Conservation (phyloP, 2,888 invertebrate species). For the Aromia moschata region DNA sequence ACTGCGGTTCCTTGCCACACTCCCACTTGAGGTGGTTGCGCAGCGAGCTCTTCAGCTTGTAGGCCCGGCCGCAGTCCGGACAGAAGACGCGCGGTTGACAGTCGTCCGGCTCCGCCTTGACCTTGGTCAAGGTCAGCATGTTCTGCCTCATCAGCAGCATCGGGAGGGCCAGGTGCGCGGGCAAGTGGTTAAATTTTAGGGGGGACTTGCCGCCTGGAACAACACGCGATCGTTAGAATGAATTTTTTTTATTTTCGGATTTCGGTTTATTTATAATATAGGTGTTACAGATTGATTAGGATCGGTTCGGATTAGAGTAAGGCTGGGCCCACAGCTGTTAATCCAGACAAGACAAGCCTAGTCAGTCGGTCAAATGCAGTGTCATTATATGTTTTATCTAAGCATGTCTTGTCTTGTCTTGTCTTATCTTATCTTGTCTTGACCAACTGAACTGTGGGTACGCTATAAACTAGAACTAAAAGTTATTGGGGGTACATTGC, state of each 20-base stretch:
- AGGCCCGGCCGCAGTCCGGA: slow-evolving; percentile 80
- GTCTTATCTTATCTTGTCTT: no score
- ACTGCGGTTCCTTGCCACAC: slow-evolving; percentile 82
- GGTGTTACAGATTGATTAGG: no score
- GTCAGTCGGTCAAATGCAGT: no score
- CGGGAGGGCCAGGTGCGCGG: slow-evolving; percentile 74
- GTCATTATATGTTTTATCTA: no score
- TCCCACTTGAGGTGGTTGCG: slow-evolving; percentile 83
- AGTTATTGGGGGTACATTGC: no score
- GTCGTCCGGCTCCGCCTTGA: slow-evolving; percentile 15
- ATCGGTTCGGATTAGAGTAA: no score
- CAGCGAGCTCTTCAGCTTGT: slow-evolving; percentile 83
- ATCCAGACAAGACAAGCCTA: no score
- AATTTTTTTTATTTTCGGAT: no score
- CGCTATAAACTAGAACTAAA: no score
- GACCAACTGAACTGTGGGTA: no score
- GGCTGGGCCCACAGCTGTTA: no score
- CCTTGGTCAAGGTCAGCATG: slow-evolving; percentile 18
- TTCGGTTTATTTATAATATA: neutral
- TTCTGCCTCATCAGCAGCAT: slow-evolving; percentile 64
- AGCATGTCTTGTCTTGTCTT: no score
- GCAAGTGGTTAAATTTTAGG: slow-evolving; percentile 53
- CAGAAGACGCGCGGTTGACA: slow-evolving; percentile 67
- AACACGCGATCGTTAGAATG: slow-evolving; percentile 19
- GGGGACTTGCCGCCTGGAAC: slow-evolving; percentile 32